These are phyloP conservation scores for Marmota flaviventris DNA, from an alignment of 2,113 vertebrate species.

Conservation along the genomic window DNA sequence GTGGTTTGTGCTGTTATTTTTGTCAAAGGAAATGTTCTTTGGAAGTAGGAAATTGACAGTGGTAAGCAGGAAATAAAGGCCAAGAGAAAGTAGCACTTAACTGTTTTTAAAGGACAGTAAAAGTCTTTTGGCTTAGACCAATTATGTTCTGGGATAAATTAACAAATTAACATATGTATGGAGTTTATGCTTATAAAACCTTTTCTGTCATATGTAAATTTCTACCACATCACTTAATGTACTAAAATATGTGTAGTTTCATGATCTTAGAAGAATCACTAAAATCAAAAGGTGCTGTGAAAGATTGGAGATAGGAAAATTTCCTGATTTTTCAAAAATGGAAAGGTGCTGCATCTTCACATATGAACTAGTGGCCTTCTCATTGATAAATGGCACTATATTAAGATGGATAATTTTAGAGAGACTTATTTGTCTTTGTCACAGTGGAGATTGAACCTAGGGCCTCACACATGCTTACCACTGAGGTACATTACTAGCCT, in stretches of 20 bases:
- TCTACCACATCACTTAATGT: neutral
- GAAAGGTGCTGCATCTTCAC: neutral
- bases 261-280: neutral
- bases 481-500: too few relatives aligned
- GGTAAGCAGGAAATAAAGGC: neutral
- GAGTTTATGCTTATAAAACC: neutral
- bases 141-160: neutral
- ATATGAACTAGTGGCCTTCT: neutral
- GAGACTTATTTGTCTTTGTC: too few relatives aligned
- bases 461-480: too few relatives aligned
- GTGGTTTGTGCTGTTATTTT: too few relatives aligned
- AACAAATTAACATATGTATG: neutral
- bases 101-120: neutral
- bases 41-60: neutral
- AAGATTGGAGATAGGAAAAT: neutral
- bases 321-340: conserved; percentile 14
- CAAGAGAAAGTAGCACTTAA: neutral
- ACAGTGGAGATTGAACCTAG: too few relatives aligned
- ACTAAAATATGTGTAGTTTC: neutral
- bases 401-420: neutral
- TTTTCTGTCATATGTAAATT: neutral
- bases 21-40: neutral
- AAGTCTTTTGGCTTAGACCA: neutral
- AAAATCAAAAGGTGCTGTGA: neutral
- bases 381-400: neutral